Base-by-base conservation (phyloP, 2,797 vertebrate species). In the Myripristis jacobus region DNA sequence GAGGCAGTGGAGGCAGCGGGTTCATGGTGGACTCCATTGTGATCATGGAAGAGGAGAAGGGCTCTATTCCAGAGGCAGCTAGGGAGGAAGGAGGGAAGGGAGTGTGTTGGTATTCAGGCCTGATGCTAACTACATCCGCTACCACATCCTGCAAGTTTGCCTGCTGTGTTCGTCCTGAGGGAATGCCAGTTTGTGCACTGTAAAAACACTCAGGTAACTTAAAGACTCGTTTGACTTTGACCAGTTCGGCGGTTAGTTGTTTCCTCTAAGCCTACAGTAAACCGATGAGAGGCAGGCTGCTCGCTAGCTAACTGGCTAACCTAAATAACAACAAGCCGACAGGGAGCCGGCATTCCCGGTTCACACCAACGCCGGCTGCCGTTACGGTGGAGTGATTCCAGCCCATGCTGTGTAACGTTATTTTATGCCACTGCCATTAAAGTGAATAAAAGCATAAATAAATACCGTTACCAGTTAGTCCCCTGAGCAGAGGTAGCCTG, bases 11-110 rank as follows among this genome's bases (percentile, higher is more conserved):
- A 0, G 80, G 82, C 54, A 86, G 77, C 18, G 86, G 77, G 3
- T 66, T 84, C 7, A 87, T 81, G 53, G 21, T 43, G 0, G 85
- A 58, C 59, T 92, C 90, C 88, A 91, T 92, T 0, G 66, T 72
- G 56, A 81, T n/a, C 80, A 86, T 77, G 53, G 56, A 63, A 41
- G 69, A 16, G 24, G 8, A 44, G 31, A 9, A 22, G 55, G 21
- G 44, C 27, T 44, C 46, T 22, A 3, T 11, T 76, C 27, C 38
- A 2, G 34, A 21, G 38, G 21, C 22, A 64, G 48, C 57, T 21
- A n/a, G 53, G 13, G 4, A 9, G 46, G 21, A 25, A 53, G 60
- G 47, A 59, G 21, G 38, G 55, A 41, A 18, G 38, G 58, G 9
- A 48, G 60, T 52, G 66, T 65, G 66, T 38, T 71, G 76, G 46